Evolutionary conservation across 2,888 invertebrate species (phyloP), one percentile per base, ranked within the genome.

Genomic region (Notodonta dromedarius): DNA sequence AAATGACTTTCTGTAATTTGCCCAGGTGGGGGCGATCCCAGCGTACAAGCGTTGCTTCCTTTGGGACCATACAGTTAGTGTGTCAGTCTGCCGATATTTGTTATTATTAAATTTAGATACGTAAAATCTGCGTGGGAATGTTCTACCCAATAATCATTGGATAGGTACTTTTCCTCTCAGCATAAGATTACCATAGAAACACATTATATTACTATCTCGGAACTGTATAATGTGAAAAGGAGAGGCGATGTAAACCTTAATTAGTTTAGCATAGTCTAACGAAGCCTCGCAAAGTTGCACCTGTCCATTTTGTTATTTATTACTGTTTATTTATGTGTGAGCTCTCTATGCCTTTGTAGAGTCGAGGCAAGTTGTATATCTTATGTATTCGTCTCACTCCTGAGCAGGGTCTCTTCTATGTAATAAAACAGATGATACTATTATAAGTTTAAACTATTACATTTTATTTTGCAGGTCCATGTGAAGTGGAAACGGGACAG

Each of bases 401-500:
- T 35, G 35, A 35, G 6, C 7, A 35, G 35, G 35, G 35, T 35
- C 0, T 35, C 35, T 35, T 7, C 6, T 35, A 35, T 6, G 35
- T 35, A 35, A 35, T 35, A 35, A 35, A 35, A 35, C 0, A 35
- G 71, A 9, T 4, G 11, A 12, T 52, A 7, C 14, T 13, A 32
- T 5, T 39, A 54, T 6, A 5, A 39, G 13, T 24, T 6, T 39
- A 4, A 35, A 7, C n/a, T 35, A 35, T 35, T 35, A 14, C 35
- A 53, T 35, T 55, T 62, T 60, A 67, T 58, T 65, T 85, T 84
- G 16, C 85, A 94, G 94, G 94, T 77, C 92, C 94, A 87, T 98
- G 98, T 91, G 97, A 98, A 87, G 97, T 97, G 79, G 97, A 97
- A 93, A 97, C 96, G 62, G 97, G 97, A 48, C 96, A 97, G 82